These are phyloP conservation scores for Ameiurus melas DNA, from an alignment of 2,113 vertebrate genomes.

Conservation along the genomic window DNA sequence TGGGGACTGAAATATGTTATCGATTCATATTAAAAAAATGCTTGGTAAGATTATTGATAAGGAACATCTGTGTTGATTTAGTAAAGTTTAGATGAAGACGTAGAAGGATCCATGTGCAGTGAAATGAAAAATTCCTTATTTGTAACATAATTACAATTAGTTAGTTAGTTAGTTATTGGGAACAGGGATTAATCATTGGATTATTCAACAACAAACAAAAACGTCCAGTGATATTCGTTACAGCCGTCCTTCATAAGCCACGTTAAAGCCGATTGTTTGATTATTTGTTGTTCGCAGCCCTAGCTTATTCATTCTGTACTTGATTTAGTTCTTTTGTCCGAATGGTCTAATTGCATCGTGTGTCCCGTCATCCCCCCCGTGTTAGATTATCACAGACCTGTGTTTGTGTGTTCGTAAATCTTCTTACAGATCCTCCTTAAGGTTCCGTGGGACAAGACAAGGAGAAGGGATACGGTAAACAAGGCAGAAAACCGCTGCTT, in stretches of 20 bases:
- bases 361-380: constrained; percentile 23
- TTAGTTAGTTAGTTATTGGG: too few relatives aligned
- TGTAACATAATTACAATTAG: too few relatives aligned
- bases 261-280: neutral
- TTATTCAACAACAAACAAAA: too few relatives aligned
- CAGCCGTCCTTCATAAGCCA: neutral
- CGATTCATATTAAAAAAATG: neutral
- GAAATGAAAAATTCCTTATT: neutral
- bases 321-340: neutral
- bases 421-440: constrained; percentile 65
- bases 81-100: neutral
- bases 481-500: neutral
- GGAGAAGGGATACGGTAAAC: too few relatives aligned
- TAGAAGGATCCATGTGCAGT: neutral
- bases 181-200: neutral
- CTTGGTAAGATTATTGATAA: neutral
- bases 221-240: neutral
- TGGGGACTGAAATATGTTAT: neutral
- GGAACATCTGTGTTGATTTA: neutral
- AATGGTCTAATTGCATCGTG: neutral
- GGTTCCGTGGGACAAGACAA: constrained; percentile 30
- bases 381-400: constrained; percentile 41
- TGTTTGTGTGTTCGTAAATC: constrained; percentile 58
- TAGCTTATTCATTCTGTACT: neutral
- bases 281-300: neutral